A percentile compares a stretch with the other conserved stretches of the same genome.
Evolutionary conservation across 2,888 invertebrate genomes (phyloP).

Genomic region (Eurytoma adleriae): DNA sequence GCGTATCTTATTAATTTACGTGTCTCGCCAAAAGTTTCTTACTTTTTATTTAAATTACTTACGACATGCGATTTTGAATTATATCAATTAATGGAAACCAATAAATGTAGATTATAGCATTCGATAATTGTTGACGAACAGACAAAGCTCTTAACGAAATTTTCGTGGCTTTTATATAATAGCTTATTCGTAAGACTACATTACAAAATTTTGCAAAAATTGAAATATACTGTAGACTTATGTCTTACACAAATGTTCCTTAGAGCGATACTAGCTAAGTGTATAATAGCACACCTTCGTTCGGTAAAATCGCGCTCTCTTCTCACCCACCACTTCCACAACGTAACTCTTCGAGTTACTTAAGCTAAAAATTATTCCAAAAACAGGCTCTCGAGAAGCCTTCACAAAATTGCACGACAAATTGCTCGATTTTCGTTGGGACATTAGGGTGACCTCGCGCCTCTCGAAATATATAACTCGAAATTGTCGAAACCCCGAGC

Average conservation of each 20-base stretch:
- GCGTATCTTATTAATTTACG: background rate
- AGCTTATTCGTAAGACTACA: slow-evolving; percentile 7
- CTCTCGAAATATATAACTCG: slow-evolving; percentile 41
- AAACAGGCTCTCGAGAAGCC: background rate
- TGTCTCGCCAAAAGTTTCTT: background rate
- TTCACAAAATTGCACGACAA: background rate
- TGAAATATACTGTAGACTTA: background rate
- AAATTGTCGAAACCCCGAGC: slow-evolving; percentile 45
- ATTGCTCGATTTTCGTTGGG: slow-evolving; percentile 1
- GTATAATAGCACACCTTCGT: background rate
- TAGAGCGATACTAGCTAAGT: background rate
- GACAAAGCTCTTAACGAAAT: too few species aligned
- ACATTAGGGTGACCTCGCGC: slow-evolving; percentile 52
- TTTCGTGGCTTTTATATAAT: too few species aligned
- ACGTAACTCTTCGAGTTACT: background rate
- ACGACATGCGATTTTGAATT: background rate
- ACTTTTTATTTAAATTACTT: background rate
- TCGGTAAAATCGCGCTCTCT: background rate
- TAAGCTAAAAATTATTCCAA: background rate
- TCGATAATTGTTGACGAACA: too few species aligned
- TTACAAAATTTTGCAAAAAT: slow-evolving; percentile 37
- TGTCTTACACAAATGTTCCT: slow-evolving; percentile 1
- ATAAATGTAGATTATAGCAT: too few species aligned
- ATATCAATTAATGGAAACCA: background rate
- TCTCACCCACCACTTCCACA: background rate